Evolutionary conservation across 2,113 vertebrate genomes (phyloP), one percentile per base, ranked within the genome.

Genomic region (Menura novaehollandiae): DNA sequence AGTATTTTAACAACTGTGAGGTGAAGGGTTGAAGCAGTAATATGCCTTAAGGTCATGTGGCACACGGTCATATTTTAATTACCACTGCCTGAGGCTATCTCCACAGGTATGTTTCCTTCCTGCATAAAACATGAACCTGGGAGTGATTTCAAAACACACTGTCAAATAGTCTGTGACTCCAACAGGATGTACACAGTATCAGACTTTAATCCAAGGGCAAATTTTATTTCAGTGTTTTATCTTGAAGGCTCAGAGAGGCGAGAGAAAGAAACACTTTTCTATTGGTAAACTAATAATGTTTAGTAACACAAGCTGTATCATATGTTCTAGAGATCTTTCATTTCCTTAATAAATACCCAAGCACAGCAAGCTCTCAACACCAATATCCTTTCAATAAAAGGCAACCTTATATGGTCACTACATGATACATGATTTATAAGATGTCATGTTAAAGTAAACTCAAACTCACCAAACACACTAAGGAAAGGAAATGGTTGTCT

Each of bases 121-220:
- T 98, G 96, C 97, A 97, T 97, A 97, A 98, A 97, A 98, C 96
- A 97, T 97, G 97, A 97, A 90, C n/a, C 85, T 67, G 52, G 71
- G 92, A 95, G 90, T 81, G 89, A 96, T 96, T 97, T 94, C 87
- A 95, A 91, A 93, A 95, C 81, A 74, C 60, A 4, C 68, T 91
- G 91, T 95, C 96, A 95, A 94, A 93, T 86, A 97, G 47, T 53
- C 75, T 89, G 83, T 79, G 92, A 93, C 95, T 95, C 74, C 79
- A 59, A 83, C 91, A 94, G 94, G 96, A 96, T 96, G 92, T 89
- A 64, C 87, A 51, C 43, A 10, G 13, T 19, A 81, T 85, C 83
- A 91, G 89, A 80, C 96, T 97, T 96, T 87, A 96, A 97, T 95
- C 88, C 91, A 87, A 96, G 91, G 94, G 91, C 81, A 91, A 89